Evolutionary conservation across 2,113 vertebrate species (phyloP), one percentile per base, ranked within the genome.

Genomic region (Charadrius vociferus): DNA sequence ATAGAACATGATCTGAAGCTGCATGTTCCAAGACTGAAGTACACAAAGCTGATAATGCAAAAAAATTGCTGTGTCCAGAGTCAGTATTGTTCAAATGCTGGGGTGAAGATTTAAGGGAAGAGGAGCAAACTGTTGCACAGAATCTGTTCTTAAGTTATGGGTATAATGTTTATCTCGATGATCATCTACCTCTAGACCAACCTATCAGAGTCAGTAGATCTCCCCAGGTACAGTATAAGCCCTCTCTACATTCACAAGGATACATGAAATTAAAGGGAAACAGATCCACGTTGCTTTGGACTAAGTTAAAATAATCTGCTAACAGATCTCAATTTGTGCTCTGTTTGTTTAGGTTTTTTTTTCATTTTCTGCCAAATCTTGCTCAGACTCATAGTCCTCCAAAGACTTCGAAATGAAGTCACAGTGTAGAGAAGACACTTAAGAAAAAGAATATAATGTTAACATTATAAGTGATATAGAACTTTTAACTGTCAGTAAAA

Each of bases 141-240:
- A 66, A 94, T 16, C 86, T 98, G 50, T 97, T 97, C 37, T 21
- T 32, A 49, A 94, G 45, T 53, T 97, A 95, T 39, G 90, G 94
- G 7, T 97, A 95, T 93, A 98, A 97, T 2, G 90, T 74, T 45
- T 96, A 95, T 45, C 90, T 97, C 30, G 91, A 97, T 52, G 55
- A 97, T 50, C 88, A 11, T 19, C 34, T 97, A 16, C 92, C 97
- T 39, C 65, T 94, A 39, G 77, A 97, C 32, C 49, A 67, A 37
- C 70, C 73, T 63, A 39, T 97, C 59, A 81, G 29, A 9, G 95
- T 97, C 27, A 95, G 79, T 1, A 53, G 79, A 16, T 68, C 92
- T 53, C 45, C 45, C 77, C 95, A 97, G 95, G 95, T 98, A 52
- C 52, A 61, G 75, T 89, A 47, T 49, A 50, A 68, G 11, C 18